Percentiles rank a stretch among this genome's conserved stretches.
phyloP scores from a whole-genome alignment of 2,888 invertebrate genomes.

The Polymixis flavicincta region DNA sequence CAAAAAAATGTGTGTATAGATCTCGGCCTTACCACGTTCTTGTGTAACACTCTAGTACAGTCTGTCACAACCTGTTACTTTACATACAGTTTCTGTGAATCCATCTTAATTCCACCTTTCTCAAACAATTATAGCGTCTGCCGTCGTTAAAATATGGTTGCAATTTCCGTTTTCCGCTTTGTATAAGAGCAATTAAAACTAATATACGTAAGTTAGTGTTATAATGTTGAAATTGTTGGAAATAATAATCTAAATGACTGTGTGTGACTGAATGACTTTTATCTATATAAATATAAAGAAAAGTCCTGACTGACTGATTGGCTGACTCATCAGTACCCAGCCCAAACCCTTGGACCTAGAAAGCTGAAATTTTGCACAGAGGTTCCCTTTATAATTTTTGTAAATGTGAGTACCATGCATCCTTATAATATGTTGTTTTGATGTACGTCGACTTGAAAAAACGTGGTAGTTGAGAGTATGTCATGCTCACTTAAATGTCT shows the following conservation, averaged over 20 bases:
- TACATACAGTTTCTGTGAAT: conserved; percentile 61
- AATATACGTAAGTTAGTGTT: conserved; percentile 42
- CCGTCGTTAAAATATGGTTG: conserved; percentile 24
- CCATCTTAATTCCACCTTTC: conserved; percentile 19
- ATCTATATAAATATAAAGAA: too few relatives aligned
- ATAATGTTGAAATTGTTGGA: conserved; percentile 33
- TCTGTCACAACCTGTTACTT: conserved; percentile 72
- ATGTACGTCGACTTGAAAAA: too few relatives aligned
- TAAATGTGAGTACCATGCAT: too few relatives aligned
- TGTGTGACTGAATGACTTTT: conserved; percentile 7
- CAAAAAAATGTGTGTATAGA: not conserved
- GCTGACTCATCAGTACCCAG: too few relatives aligned
- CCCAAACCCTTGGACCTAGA: too few relatives aligned
- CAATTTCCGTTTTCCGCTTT: conserved; percentile 21
- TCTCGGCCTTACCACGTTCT: conserved; percentile 61
- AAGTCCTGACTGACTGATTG: too few relatives aligned
- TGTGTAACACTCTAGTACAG: conserved; percentile 60
- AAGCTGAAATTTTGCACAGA: too few relatives aligned
- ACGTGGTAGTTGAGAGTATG: too few relatives aligned
- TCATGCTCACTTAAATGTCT: too few relatives aligned
- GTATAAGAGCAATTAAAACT: conserved; percentile 63
- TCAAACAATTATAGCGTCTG: conserved; percentile 5
- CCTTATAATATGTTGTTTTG: too few relatives aligned
- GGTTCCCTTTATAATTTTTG: too few relatives aligned
- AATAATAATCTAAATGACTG: conserved; percentile 20